Base-by-base conservation (phyloP, 2,888 invertebrate genomes). In the Saturnia japonica region DNA sequence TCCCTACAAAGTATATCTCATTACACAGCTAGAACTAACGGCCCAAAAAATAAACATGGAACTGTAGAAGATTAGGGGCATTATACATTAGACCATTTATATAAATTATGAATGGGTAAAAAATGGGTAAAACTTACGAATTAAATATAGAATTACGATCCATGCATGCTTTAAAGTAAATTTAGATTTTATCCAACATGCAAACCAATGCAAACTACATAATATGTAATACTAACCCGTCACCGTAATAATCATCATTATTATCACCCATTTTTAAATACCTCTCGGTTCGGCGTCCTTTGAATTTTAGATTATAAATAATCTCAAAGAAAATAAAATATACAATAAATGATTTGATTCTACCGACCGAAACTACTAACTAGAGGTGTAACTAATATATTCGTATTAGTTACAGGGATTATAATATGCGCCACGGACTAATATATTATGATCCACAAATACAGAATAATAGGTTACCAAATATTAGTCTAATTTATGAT, bases 241-340 rank as follows among this genome's bases (percentile, higher is more conserved):
- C 92, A 90, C 92, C 92, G 79, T 90, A 90, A 89, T 88, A 91
- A 83, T 89, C 91, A 85, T 91, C 90, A 80, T 80, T 90, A 83
- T 87, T 86, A 87, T 93, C 92, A 80, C 87, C 89, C 92, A 93
- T 92, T 84, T 74, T 77, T 78, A 74, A 78, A 77, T 76, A 72
- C 76, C 40, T 47, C 47, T 0, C 8, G 19, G 11, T 64, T 22
- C 25, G 12, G 8, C 25, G 28, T 16, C 0, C 45, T 45, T 67
- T 8, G 22, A 42, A 25, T 67, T 42, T 67, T 67, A 22, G 22
- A 45, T 45, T 67, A 43, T 22, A 12, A 67, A 43, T 43, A 66
- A 67, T 45, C 22, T 11, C 6, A 45, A 43, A 45, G 42, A 67
- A 43, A 67, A 45, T 19, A 8, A 14, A 54, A 19, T 54, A 67